These are phyloP conservation scores for Setipinna tenuifilis DNA, from an alignment of 2,797 vertebrate genomes.

Conservation along the genomic window DNA sequence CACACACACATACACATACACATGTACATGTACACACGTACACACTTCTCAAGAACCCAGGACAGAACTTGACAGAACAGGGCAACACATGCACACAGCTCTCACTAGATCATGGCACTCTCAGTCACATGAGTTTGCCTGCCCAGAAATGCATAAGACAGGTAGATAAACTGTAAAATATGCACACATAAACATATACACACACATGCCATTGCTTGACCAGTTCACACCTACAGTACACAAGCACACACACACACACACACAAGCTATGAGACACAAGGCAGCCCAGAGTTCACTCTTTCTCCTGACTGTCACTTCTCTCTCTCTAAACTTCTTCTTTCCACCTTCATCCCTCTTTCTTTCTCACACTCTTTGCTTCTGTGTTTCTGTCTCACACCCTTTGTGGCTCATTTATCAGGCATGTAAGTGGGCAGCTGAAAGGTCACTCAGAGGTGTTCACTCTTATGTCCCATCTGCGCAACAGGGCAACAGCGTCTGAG, in stretches of 20 bases:
- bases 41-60: too few species aligned
- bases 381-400: conserved; percentile 22
- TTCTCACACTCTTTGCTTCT: conserved; percentile 48
- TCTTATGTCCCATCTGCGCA: not conserved
- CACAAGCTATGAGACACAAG: not conserved
- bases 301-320: conserved; percentile 42
- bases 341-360: conserved; percentile 32
- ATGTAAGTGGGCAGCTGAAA: not conserved
- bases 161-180: conserved; percentile 9
- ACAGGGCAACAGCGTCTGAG: not conserved
- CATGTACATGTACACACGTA: not conserved
- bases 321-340: conserved; percentile 32
- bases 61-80: too few species aligned
- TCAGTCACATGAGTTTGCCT: not conserved
- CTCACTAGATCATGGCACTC: too few species aligned
- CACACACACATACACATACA: not conserved
- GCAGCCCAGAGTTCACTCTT: not conserved
- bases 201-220: not conserved
- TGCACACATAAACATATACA: not conserved
- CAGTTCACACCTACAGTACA: not conserved
- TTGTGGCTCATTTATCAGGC: not conserved
- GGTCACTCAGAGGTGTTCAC: not conserved
- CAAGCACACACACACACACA: not conserved
- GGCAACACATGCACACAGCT: too few species aligned
- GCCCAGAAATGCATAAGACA: not conserved